Base-by-base conservation (phyloP, 2,888 invertebrate species). In the Esperia sulphurella region DNA sequence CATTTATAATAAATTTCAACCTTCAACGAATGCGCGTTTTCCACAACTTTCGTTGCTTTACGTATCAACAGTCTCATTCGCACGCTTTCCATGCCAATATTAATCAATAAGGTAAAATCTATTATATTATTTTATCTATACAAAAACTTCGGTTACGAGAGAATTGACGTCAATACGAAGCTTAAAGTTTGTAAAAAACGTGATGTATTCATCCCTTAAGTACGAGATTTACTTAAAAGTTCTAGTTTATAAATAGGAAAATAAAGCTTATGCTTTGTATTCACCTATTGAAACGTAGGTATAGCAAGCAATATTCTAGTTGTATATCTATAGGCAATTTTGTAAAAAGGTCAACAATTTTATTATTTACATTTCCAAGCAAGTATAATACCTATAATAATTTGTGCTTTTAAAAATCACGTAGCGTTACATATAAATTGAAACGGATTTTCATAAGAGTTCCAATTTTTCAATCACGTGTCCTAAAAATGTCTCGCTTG, bases 101-200 rank as follows among this genome's bases (percentile, higher is more conserved):
- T 68, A 44, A 46, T 54, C 52, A 55, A 65, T 66, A 70, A 73
- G 67, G 68, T 75, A 70, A 72, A 68, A 61, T 66, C 68, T 68
- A 63, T 60, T 63, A 63, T 63, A 65, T 63, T 49, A 45, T 57
- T 61, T 61, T 61, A 68, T 71, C 69, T 73, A 78, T 78, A 78
- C 69, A 79, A 81, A 79, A 75, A 63, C 67, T 72, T 78, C 71
- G 76, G 76, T 81, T 78, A 82, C 68, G 70, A 80, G 73, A 81
- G 75, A 87, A 87, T 87, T 86, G 85, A 88, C 87, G 72, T 78
- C 69, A 77, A 79, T 79, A 81, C 68, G 75, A 79, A 73, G 73
- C 72, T 78, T 75, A 69, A 68, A 71, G 73, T 74, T 77, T 77
- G 74, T 80, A 80, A 79, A 81, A 81, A 78, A 78, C 66, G 65